phyloP scores from a whole-genome alignment of 2,113 vertebrate genomes.

The Columba livia region DNA sequence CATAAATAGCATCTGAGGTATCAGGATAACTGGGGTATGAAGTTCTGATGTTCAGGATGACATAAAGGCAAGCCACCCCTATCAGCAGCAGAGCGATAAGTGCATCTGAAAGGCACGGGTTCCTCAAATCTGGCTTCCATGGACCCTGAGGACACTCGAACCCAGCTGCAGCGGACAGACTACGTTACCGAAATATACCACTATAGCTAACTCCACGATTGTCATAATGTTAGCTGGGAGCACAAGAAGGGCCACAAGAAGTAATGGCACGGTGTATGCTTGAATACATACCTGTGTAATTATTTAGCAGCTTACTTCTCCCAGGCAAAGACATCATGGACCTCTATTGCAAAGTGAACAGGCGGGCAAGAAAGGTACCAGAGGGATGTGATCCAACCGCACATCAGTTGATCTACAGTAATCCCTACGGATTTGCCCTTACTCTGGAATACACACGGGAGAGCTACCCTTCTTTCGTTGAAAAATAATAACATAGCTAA shows the following conservation, averaged over 20 bases:
- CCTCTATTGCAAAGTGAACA: fast-evolving
- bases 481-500: neutral
- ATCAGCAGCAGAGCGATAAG: fast-evolving
- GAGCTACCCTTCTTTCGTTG: neutral
- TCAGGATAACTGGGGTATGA: neutral
- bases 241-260: neutral
- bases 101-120: neutral
- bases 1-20: neutral
- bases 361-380: neutral
- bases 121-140: neutral
- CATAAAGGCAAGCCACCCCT: neutral
- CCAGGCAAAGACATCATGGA: neutral
- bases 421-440: neutral
- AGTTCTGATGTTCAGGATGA: neutral
- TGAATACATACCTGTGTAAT: neutral
- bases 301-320: neutral
- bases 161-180: neutral
- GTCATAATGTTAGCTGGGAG: neutral
- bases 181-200: fast-evolving
- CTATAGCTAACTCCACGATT: neutral
- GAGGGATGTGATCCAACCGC: fast-evolving
- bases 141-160: neutral
- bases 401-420: neutral
- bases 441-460: neutral
- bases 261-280: fast-evolving